Conservation (phyloP, 2,797 vertebrate species). For the Malacoctenus gilli region DNA sequence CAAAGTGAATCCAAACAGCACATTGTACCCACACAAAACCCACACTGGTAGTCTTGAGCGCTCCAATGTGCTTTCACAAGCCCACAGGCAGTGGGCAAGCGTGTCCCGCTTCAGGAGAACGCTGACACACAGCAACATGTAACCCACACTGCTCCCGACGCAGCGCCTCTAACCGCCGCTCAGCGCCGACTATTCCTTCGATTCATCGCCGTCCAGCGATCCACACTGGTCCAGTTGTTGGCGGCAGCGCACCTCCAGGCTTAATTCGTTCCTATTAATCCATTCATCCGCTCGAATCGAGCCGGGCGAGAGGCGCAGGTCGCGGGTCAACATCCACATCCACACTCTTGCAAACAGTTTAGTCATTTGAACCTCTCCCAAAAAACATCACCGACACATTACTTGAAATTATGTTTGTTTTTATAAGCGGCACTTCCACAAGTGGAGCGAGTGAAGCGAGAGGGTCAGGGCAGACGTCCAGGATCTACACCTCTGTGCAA, state of each 20-base stretch:
- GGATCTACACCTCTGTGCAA: too few relatives aligned
- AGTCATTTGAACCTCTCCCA: too few relatives aligned
- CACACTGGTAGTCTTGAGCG: not conserved
- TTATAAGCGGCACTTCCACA: too few relatives aligned
- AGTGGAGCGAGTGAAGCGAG: too few relatives aligned
- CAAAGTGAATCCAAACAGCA: not conserved
- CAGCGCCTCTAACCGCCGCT: not conserved
- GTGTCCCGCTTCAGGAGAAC: not conserved
- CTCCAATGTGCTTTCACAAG: not conserved
- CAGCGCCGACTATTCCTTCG: constrained; percentile 3
- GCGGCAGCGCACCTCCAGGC: not conserved
- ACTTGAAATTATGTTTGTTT: too few relatives aligned
- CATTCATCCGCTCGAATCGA: not conserved
- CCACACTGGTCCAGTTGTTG: not conserved
- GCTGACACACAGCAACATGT: not conserved
- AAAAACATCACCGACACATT: too few relatives aligned
- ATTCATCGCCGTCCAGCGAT: not conserved
- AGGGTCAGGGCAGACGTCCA: too few relatives aligned
- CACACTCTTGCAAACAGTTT: not conserved
- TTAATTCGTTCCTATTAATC: not conserved
- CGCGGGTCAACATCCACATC: not conserved
- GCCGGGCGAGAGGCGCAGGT: not conserved
- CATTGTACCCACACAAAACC: constrained; percentile 9
- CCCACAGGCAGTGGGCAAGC: constrained; percentile 1
- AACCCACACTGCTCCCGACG: constrained; percentile 4